Conservation (phyloP, 2,797 vertebrate genomes). For the Tokudaia tokunoshimensis region DNA sequence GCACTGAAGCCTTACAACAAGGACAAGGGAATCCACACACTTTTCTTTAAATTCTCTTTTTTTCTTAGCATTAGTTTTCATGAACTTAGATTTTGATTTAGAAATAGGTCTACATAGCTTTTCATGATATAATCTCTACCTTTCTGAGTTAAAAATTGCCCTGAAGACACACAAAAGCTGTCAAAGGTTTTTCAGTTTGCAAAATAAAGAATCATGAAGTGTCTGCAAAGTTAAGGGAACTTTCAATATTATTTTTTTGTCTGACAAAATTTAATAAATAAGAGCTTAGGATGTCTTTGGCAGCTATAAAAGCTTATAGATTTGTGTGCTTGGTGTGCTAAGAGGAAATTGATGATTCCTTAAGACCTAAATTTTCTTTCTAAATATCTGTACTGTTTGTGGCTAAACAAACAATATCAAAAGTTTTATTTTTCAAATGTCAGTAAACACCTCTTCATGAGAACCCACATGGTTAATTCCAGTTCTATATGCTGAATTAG, state of each 20-base stretch:
- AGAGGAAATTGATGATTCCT: not conserved
- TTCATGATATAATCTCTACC: not conserved
- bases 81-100: conserved; percentile 4
- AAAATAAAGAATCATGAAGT: not conserved
- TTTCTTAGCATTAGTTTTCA: not conserved
- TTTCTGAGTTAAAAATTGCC: conserved; percentile 18
- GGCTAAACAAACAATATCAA: not conserved
- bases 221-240: conserved; percentile 28
- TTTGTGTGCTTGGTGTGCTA: not conserved
- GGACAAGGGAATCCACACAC: not conserved
- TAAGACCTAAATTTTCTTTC: conserved; percentile 33
- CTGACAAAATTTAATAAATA: not conserved
- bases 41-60: not conserved
- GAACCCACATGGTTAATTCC: not conserved
- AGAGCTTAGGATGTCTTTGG: not conserved
- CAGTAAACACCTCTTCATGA: not conserved
- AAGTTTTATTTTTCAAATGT: conserved; percentile 52
- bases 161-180: not conserved
- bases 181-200: not conserved
- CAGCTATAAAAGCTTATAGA: not conserved
- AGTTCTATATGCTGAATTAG: not conserved
- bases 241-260: not conserved
- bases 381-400: not conserved
- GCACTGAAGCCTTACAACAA: not conserved
- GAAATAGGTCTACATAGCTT: not conserved